phyloP scores from a whole-genome alignment of 2,113 vertebrate genomes.

The Phalacrocorax aristotelis region DNA sequence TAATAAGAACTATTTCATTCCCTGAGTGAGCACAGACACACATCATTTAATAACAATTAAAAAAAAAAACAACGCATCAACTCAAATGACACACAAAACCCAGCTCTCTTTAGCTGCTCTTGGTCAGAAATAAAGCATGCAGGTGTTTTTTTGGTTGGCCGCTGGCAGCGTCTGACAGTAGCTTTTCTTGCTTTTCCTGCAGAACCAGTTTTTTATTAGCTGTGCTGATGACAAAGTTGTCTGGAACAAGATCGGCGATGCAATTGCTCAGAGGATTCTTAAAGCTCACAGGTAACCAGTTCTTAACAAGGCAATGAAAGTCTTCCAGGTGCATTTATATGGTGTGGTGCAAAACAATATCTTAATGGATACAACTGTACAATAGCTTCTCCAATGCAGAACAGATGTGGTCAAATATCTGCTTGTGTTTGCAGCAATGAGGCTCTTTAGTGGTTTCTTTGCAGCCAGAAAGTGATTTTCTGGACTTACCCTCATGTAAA shows the following conservation, averaged over 20 bases:
- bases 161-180: neutral
- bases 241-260: slow-evolving; percentile 91
- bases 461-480: neutral
- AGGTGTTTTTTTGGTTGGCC: neutral
- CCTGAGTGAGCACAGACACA: neutral
- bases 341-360: neutral
- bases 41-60: neutral
- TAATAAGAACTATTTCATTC: neutral
- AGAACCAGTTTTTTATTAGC: slow-evolving; percentile 99
- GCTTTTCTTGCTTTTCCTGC: slow-evolving; percentile 34
- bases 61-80: neutral
- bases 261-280: slow-evolving; percentile 89
- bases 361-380: neutral
- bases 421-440: neutral
- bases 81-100: neutral
- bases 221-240: slow-evolving; percentile 90
- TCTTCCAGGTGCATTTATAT: neutral
- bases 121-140: neutral
- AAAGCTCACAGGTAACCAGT: slow-evolving; percentile 86
- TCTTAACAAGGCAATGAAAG: neutral
- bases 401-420: accelerated
- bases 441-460: neutral
- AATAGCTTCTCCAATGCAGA: accelerated
- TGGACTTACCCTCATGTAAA: neutral
- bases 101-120: neutral